Percentiles rank a stretch among this genome's conserved stretches.
Conservation (phyloP, 2,888 invertebrate species). For the Pseudeuparius sepicola region DNA sequence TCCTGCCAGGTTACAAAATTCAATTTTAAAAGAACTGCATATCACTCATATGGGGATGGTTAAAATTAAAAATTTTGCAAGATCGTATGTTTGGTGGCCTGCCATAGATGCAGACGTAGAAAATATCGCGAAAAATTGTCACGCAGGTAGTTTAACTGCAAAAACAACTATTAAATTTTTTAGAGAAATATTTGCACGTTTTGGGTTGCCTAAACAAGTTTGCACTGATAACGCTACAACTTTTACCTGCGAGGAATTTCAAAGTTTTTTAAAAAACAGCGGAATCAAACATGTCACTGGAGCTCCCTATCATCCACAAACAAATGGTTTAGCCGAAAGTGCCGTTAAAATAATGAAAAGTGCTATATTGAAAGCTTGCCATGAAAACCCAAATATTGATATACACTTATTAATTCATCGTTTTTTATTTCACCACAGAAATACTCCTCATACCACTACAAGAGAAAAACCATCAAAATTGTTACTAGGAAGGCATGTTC, state of each 20-base stretch:
- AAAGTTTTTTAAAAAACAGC: slow-evolving; percentile 1
- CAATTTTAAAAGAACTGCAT: not conserved
- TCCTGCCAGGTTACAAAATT: not conserved
- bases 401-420: slow-evolving; percentile 7
- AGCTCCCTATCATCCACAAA: slow-evolving; percentile 11
- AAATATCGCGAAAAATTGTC: slow-evolving; percentile 1
- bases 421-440: slow-evolving; percentile 12
- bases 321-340: slow-evolving; percentile 9
- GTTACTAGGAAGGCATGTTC: not conserved
- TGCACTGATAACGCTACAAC: slow-evolving; percentile 3
- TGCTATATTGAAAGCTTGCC: slow-evolving; percentile 7
- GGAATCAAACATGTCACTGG: slow-evolving; percentile 11
- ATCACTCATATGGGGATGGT: not conserved
- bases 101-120: not conserved
- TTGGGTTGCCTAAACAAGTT: slow-evolving; percentile 3
- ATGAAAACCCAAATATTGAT: slow-evolving; percentile 8
- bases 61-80: not conserved
- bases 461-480: not conserved
- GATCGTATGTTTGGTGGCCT: slow-evolving; percentile 1
- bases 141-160: slow-evolving; percentile 3
- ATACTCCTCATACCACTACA: slow-evolving; percentile 11
- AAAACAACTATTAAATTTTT: slow-evolving; percentile 1
- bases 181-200: slow-evolving; percentile 6
- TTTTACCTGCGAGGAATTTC: slow-evolving; percentile 4
- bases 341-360: slow-evolving; percentile 14